Evolutionary conservation across 2,113 vertebrate species (phyloP), one percentile per base, ranked within the genome.

Genomic region (Uropsilus gracilis): DNA sequence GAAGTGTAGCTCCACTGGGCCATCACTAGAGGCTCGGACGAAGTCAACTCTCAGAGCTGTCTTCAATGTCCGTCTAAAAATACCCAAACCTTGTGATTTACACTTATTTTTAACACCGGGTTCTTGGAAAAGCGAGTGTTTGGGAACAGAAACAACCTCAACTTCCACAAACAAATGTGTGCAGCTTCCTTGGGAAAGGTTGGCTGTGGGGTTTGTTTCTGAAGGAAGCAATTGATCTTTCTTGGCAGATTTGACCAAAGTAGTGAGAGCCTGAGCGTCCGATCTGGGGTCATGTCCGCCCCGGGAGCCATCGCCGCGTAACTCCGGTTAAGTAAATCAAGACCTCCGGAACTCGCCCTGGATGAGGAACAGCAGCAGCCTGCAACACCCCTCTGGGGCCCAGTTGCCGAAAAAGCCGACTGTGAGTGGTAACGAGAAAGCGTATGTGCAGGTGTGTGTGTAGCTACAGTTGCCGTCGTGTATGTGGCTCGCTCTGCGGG

Each of bases 201-300:
- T 89, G 80, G 55, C 94, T 96, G 95, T 96, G 97, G 96, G 93
- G 97, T 97, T 97, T 97, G 77, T 90, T 98, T 98, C 96, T 96
- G 87, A 98, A 98, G 98, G 98, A 98, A 98, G 97, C 28, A 96
- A 98, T 98, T 34, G 95, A 97, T 96, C 98, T 98, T 97, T 97
- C 96, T 97, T 97, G 98, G 66, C 61, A 90, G 95, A 97, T 97
- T 90, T 97, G 98, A 98, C 97, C 97, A 98, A 97, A 98, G 97
- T 76, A 96, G 84, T 0, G 26, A 94, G 26, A 50, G 12, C 61
- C 32, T 68, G 85, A 96, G 97, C 97, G 92, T 97, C 94, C 98
- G 93, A 97, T 93, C 97, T 97, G 95, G 97, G 98, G 96, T 98
- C 97, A 93, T 81, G 92, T 92, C 95, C 92, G 97, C 42, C 91